phyloP scores from a whole-genome alignment of 2,888 invertebrate species.

The Nomada ruficornis region DNA sequence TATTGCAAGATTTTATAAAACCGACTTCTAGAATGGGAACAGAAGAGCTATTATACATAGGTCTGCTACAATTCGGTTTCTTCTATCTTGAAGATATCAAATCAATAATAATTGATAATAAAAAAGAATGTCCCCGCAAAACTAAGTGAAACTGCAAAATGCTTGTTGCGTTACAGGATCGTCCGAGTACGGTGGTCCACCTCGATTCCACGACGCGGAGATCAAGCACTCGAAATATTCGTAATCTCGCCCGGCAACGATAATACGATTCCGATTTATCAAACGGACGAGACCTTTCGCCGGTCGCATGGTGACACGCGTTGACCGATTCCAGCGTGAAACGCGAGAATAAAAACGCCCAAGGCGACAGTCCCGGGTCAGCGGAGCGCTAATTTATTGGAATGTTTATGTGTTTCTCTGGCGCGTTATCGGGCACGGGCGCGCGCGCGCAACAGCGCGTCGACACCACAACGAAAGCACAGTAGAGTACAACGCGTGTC shows the following conservation, averaged over 20 bases:
- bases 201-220: not conserved
- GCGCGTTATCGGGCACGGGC: constrained; percentile 63
- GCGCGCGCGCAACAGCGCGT: constrained; percentile 36
- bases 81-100: too few relatives aligned
- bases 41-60: too few relatives aligned
- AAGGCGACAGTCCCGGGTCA: constrained; percentile 82
- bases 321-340: constrained; percentile 70
- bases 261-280: constrained; percentile 73
- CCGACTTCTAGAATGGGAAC: not conserved
- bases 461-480: not conserved
- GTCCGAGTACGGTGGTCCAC: not conserved
- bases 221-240: constrained; percentile 37
- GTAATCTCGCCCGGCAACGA: constrained; percentile 50
- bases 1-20: too few relatives aligned
- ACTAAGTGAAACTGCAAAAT: too few relatives aligned
- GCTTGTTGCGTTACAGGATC: constrained; percentile 31
- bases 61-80: too few relatives aligned
- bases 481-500: not conserved
- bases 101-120: too few relatives aligned
- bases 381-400: constrained; percentile 83
- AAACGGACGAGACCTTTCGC: constrained; percentile 73
- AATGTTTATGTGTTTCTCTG: constrained; percentile 84
- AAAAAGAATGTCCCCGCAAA: too few relatives aligned
- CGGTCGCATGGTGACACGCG: constrained; percentile 78
- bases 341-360: constrained; percentile 70